Conservation (phyloP, 2,113 vertebrate genomes). For the Centropus bengalensis region DNA sequence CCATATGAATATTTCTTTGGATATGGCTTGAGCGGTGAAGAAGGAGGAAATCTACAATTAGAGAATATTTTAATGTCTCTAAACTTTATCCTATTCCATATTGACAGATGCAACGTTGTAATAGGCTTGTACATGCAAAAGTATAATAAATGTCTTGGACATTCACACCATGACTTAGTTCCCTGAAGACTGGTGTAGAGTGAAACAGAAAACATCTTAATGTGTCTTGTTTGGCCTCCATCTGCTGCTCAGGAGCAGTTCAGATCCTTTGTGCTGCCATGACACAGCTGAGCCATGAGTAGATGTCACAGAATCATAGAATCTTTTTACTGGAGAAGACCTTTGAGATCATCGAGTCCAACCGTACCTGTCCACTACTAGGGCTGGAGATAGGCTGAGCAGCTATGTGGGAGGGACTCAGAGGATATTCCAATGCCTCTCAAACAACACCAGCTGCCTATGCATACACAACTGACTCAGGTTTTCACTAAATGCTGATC, state of each 20-base stretch:
- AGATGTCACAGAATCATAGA: background rate
- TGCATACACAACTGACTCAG: background rate
- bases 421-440: background rate
- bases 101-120: background rate
- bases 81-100: background rate
- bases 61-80: constrained; percentile 20
- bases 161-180: background rate
- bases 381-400: no score
- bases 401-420: no score
- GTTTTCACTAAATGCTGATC: background rate
- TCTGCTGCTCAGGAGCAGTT: background rate
- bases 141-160: background rate
- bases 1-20: constrained; percentile 72
- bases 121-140: background rate
- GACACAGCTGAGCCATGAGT: background rate
- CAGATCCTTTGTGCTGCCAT: background rate
- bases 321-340: no score
- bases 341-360: no score
- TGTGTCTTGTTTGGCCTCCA: background rate
- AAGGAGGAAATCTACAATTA: constrained; percentile 83
- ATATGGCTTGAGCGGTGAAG: constrained; percentile 83
- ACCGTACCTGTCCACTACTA: no score
- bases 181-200: background rate
- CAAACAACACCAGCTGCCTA: background rate
- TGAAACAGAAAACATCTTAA: background rate